Base-by-base conservation (phyloP, 2,888 invertebrate genomes). In the Auanema freiburgensis region DNA sequence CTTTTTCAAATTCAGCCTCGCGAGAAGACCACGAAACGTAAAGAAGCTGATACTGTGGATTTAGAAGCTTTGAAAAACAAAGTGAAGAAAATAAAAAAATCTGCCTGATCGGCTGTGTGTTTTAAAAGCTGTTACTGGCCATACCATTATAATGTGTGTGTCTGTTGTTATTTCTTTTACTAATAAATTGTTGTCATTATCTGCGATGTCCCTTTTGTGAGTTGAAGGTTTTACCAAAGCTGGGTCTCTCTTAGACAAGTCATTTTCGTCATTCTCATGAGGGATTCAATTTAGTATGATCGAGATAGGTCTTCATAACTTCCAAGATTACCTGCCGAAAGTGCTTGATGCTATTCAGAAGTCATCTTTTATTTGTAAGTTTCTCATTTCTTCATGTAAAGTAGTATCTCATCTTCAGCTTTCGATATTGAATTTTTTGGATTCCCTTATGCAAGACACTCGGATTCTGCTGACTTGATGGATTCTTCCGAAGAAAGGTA, bases 41-140 rank as follows among this genome's bases (percentile, higher is more conserved):
- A 72, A 16, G 18, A 23, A 8, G 67, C 50, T 21, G 67, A 66
- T 16, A 57, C 65, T 10, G 64, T 76, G n/a, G 74, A 77, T 64
- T 12, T 76, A 54, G 72, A 72, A 40, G 72, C 71, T 42, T 44
- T 77, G 64, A 77, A 76, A 59, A 67, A 64, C 55, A 76, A 75
- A 57, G 70, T 60, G n/a, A 77, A 77, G 43, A 69, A 72, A 49
- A 57, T 54, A 18, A 72, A 67, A 49, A 64, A 50, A 42, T 10
- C 12, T 33, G 33, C 33, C 12, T 51, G 25, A 49, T n/a, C 41
- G 25, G 5, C 25, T 52, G n/a, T 33, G 2, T 57, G 25, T 56
- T 18, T 57, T 18, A n/a, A n/a, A n/a, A 33, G 33, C 33, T 33
- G 33, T 33, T 33, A 33, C 8, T 33, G 33, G 33, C 33, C 33